Percentiles rank a stretch among this genome's conserved stretches.
phyloP scores from a whole-genome alignment of 2,113 vertebrate genomes.

The Tenebrosternarchus preto region DNA sequence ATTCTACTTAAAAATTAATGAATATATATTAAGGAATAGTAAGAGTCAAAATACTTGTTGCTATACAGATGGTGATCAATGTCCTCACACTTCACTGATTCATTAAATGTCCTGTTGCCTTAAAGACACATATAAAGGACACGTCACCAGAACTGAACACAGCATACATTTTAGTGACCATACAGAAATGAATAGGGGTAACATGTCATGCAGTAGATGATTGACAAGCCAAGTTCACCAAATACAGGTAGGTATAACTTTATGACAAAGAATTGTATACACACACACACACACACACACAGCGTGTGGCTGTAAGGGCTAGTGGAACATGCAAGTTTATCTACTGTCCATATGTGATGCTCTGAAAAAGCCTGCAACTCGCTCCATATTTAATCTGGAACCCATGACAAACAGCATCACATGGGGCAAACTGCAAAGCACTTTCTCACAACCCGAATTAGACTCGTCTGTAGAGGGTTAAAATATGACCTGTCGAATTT shows the following conservation, averaged over 20 bases:
- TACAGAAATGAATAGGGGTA: neutral
- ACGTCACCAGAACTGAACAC: neutral
- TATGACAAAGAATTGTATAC: neutral
- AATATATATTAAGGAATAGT: neutral
- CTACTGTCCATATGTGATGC: neutral
- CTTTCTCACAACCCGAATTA: neutral
- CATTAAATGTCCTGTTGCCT: neutral
- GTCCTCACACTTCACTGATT: neutral
- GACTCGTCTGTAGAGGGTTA: neutral
- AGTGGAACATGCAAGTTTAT: neutral
- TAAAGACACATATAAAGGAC: too few species aligned
- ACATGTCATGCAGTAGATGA: neutral
- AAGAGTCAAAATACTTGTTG: neutral
- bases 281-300: too few species aligned
- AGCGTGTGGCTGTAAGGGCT: neutral
- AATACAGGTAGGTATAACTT: neutral
- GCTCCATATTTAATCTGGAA: constrained; percentile 62
- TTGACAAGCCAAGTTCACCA: neutral
- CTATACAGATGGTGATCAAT: neutral
- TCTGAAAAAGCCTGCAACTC: constrained; percentile 9
- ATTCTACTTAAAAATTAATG: neutral
- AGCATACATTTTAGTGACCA: neutral
- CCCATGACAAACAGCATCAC: constrained; percentile 62
- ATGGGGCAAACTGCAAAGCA: constrained; percentile 40
- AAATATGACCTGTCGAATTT: too few species aligned